Conservation (phyloP, 2,797 vertebrate genomes). For the Ispidina picta region DNA sequence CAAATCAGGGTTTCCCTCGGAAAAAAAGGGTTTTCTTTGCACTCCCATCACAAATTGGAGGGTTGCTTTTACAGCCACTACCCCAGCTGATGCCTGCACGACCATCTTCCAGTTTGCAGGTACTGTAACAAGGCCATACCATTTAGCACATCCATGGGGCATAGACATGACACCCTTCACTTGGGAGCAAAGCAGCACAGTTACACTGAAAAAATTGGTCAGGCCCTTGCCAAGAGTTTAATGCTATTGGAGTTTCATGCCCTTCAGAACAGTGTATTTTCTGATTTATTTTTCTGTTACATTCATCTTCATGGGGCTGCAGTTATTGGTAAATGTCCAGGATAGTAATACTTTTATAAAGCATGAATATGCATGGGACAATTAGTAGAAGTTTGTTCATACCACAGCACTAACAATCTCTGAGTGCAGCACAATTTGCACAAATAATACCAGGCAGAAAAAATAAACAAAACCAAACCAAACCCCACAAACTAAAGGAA, state of each 20-base stretch:
- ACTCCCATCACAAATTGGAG: background rate
- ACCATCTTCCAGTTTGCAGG: background rate
- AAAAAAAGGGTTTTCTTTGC: background rate
- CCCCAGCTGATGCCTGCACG: background rate
- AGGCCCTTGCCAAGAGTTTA: background rate
- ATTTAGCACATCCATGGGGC: background rate
- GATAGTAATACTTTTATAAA: background rate
- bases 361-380: background rate
- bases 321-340: background rate
- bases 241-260: background rate
- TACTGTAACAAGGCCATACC: too few species aligned
- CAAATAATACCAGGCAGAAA: background rate
- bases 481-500: background rate
- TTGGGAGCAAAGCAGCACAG: background rate
- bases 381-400: conserved; percentile 10
- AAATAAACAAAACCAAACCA: background rate
- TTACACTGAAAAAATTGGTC: background rate
- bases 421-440: background rate
- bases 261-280: background rate
- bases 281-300: background rate
- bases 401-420: background rate
- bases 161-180: background rate
- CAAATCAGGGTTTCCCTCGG: background rate
- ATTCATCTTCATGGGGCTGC: background rate
- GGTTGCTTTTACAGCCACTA: background rate